A percentile compares a stretch with the other conserved stretches of the same genome.
phyloP scores from a whole-genome alignment of 2,797 vertebrate genomes.

The Fistularia commersonii region DNA sequence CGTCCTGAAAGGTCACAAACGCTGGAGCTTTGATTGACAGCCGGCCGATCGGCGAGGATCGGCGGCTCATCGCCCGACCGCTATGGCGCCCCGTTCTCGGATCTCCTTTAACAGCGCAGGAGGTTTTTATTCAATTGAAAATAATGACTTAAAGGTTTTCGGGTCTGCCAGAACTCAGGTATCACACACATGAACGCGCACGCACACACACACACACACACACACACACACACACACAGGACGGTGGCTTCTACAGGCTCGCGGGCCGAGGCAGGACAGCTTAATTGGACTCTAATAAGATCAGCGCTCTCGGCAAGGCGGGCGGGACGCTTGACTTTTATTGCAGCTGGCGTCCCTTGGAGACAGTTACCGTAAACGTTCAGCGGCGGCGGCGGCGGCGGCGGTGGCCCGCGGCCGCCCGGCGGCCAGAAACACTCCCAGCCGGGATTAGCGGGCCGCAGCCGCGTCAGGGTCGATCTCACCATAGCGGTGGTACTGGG shows the following conservation, averaged over 20 bases:
- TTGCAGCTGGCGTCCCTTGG: constrained; percentile 63
- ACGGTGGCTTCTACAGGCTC: constrained; percentile 32
- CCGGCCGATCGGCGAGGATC: too few relatives aligned
- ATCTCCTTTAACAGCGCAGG: too few relatives aligned
- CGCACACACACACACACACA: too few relatives aligned
- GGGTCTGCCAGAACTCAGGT: too few relatives aligned
- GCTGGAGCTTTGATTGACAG: too few relatives aligned
- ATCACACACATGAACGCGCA: too few relatives aligned
- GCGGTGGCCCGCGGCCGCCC: constrained; percentile 49
- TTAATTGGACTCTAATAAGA: constrained; percentile 63
- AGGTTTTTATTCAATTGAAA: too few relatives aligned
- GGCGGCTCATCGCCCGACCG: too few relatives aligned
- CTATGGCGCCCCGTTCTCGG: too few relatives aligned
- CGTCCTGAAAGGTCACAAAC: too few relatives aligned
- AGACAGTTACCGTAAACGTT: constrained; percentile 64
- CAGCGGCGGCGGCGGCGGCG: too few relatives aligned
- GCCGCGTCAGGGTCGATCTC: constrained; percentile 28
- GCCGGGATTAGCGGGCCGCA: constrained; percentile 34
- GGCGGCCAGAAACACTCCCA: constrained; percentile 44
- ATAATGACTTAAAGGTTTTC: too few relatives aligned
- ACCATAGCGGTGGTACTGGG: constrained; percentile 23
- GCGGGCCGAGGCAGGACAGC: constrained; percentile 41
- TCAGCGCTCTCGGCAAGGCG: constrained; percentile 46
- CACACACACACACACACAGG: constrained; percentile 34
- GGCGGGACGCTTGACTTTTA: constrained; percentile 56